A percentile compares a stretch with the other conserved stretches of the same genome.
Conservation (phyloP, 92 coral and sea anemone species). For the Blastomussa wellsi region DNA sequence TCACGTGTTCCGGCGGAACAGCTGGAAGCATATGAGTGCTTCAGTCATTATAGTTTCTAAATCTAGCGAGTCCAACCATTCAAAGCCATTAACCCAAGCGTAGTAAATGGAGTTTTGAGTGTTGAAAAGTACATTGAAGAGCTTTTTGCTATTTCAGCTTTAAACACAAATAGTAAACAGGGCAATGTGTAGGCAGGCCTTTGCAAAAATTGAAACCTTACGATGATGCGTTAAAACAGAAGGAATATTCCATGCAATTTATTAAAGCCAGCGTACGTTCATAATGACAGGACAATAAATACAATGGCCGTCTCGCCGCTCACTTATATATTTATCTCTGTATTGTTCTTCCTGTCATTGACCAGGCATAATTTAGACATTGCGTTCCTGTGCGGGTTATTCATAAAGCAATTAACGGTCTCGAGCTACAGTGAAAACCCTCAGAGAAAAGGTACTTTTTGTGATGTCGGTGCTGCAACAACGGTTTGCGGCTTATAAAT, state of each 20-base stretch:
- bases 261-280: neutral
- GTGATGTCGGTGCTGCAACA: neutral
- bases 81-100: neutral
- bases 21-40: neutral
- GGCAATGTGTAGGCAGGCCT: neutral
- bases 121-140: neutral
- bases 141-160: neutral
- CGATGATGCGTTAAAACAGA: neutral
- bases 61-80: neutral
- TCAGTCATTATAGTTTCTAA: neutral
- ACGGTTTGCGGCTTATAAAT: neutral
- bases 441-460: neutral
- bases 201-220: neutral
- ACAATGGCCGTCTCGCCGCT: neutral
- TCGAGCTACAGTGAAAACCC: neutral
- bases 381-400: neutral
- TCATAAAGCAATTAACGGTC: neutral
- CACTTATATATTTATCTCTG: neutral
- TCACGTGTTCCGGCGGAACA: constrained; percentile 2
- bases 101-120: neutral
- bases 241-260: neutral
- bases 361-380: neutral
- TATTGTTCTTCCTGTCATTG: neutral
- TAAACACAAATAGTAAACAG: neutral
- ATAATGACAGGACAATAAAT: neutral